Conservation (phyloP, 2,113 vertebrate genomes). For the Bombycilla garrulus region DNA sequence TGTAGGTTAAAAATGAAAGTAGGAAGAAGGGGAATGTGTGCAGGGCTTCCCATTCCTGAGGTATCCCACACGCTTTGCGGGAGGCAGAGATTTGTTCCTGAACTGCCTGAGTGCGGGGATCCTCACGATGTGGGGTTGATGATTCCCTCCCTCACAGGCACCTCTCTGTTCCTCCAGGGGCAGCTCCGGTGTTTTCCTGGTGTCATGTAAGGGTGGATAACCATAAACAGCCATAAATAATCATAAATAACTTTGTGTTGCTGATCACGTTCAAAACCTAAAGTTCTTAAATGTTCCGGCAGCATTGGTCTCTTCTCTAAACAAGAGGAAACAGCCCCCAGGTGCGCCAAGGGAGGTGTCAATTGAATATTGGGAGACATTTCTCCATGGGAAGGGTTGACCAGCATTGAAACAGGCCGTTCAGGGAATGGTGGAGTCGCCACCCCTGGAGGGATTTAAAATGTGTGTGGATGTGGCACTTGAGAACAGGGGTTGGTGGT, state of each 20-base stretch:
- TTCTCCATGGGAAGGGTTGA: not conserved
- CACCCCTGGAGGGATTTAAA: too few relatives aligned
- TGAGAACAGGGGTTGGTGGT: not conserved
- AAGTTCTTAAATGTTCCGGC: not conserved
- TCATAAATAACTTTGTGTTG: not conserved
- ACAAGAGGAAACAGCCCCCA: not conserved
- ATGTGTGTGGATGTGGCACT: not conserved
- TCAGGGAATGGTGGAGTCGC: not conserved
- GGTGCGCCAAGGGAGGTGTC: too few relatives aligned
- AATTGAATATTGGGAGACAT: not conserved
- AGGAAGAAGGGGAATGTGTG: not conserved
- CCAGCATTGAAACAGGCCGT: too few relatives aligned
- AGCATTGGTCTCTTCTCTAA: not conserved
- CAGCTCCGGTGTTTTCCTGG: accelerated
- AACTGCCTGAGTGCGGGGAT: accelerated
- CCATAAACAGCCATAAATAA: not conserved
- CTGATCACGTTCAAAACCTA: not conserved
- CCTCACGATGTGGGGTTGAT: accelerated
- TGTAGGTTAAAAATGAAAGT: too few relatives aligned
- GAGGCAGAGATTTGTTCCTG: not conserved
- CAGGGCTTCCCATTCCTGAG: not conserved
- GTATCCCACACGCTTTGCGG: accelerated
- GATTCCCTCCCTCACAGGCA: too few relatives aligned
- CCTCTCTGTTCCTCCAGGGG: not conserved
- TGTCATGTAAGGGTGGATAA: not conserved